These are phyloP conservation scores for Hirtodrosophila alboralis DNA, from an alignment of 2,888 invertebrate species.

Conservation along the genomic window DNA sequence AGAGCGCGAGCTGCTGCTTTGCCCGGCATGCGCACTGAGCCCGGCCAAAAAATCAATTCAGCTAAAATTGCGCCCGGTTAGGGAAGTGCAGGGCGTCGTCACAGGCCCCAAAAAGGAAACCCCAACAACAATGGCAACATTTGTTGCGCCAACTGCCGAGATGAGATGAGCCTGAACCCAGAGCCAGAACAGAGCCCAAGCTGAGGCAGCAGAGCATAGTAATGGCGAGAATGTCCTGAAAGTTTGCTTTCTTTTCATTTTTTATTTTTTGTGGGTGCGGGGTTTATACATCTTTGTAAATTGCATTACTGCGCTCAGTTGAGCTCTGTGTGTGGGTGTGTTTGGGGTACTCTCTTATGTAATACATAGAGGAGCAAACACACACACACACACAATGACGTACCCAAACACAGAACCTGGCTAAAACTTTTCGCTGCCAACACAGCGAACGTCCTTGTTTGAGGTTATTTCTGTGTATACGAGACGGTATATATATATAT, in stretches of 20 bases:
- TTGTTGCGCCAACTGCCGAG: slow-evolving; percentile 64
- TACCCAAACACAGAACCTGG: slow-evolving; percentile 23
- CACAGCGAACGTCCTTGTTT: slow-evolving; percentile 77
- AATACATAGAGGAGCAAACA: slow-evolving; percentile 43
- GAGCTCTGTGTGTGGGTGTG: slow-evolving; percentile 21
- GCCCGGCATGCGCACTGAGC: slow-evolving; percentile 77
- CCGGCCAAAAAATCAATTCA: slow-evolving; percentile 80
- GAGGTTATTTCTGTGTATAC: slow-evolving; percentile 72
- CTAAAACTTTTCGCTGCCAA: slow-evolving; percentile 47
- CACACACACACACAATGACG: too few species aligned
- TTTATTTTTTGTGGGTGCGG: slow-evolving; percentile 18
- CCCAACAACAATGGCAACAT: slow-evolving; percentile 74
- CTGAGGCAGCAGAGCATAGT: slow-evolving; percentile 48
- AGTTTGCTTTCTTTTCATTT: too few species aligned
- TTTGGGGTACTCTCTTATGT: slow-evolving; percentile 55
- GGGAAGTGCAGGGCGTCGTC: slow-evolving; percentile 57
- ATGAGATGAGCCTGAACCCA: background rate
- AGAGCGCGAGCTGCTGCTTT: slow-evolving; percentile 41
- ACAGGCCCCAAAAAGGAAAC: too few species aligned
- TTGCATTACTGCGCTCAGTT: slow-evolving; percentile 70
- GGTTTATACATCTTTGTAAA: slow-evolving; percentile 64
- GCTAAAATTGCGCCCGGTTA: slow-evolving; percentile 79
- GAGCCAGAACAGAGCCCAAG: slow-evolving; percentile 3
- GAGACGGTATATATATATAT: background rate
- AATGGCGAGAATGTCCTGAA: slow-evolving; percentile 34